Conservation (phyloP, 1,140 invertebrate species). For the Pararge aegeria region DNA sequence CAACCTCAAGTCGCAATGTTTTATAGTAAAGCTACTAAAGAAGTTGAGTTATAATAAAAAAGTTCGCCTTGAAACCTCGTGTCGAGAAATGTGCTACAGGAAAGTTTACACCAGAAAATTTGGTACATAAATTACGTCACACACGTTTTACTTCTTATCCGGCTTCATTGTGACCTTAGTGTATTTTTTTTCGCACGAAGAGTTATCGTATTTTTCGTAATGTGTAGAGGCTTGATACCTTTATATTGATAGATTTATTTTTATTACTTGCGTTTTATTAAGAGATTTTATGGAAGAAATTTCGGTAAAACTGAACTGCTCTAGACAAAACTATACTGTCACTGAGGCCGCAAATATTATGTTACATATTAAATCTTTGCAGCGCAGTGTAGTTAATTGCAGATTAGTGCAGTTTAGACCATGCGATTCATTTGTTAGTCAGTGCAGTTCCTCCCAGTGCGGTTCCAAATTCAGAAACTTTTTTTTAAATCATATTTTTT, state of each 20-base stretch:
- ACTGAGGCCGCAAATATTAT: no score
- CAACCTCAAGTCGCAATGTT: conserved; percentile 7
- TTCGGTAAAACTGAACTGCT: no score
- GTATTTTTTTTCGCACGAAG: background rate
- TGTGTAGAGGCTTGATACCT: background rate
- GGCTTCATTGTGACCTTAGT: conserved; percentile 53
- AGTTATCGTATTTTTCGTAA: background rate
- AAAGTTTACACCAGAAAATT: conserved; percentile 65
- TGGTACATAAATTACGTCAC: conserved; percentile 69
- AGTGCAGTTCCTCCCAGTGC: no score
- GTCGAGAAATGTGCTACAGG: conserved; percentile 28
- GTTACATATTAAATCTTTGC: no score
- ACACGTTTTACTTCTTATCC: conserved; percentile 52
- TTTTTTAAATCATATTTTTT: no score
- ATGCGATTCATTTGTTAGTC: no score
- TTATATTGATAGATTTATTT: background rate
- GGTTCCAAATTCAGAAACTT: no score
- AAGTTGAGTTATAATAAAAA: conserved; percentile 9
- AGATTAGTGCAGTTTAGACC: no score
- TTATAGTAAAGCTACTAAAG: conserved; percentile 2
- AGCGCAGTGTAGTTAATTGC: no score
- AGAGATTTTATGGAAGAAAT: no score
- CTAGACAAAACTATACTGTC: no score
- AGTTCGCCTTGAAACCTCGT: conserved; percentile 25
- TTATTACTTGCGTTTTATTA: background rate